phyloP scores from a whole-genome alignment of 1,140 invertebrate genomes.

The Rhyacophila brunnea region DNA sequence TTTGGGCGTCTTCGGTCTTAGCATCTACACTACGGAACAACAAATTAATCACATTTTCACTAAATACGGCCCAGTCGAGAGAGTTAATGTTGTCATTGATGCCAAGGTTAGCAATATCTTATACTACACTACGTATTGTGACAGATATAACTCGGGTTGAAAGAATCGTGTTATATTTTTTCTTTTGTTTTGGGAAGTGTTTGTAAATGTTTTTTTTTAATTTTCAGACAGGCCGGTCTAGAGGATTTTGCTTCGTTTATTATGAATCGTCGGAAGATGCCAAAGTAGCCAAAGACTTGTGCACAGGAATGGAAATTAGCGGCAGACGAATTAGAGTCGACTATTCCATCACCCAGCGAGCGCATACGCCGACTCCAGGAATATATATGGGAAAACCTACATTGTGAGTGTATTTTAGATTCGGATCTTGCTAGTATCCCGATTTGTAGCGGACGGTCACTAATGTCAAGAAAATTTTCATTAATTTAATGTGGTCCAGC shows the following conservation, averaged over 20 bases:
- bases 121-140: not conserved
- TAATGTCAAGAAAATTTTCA: too few relatives aligned
- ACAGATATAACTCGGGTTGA: too few relatives aligned
- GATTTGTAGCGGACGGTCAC: too few relatives aligned
- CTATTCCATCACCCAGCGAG: conserved; percentile 95
- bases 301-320: conserved; percentile 92
- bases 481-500: too few relatives aligned
- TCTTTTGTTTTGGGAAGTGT: too few relatives aligned
- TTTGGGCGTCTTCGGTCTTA: conserved; percentile 92
- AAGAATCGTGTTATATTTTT: too few relatives aligned
- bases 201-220: too few relatives aligned
- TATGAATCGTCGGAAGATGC: conserved; percentile 88
- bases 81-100: conserved; percentile 94
- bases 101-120: conserved; percentile 71
- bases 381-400: conserved; percentile 97
- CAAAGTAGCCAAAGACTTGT: conserved; percentile 90
- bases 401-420: conserved; percentile 49
- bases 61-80: conserved; percentile 88
- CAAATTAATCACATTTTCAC: conserved; percentile 92
- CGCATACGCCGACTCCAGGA: conserved; percentile 96
- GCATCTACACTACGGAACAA: conserved; percentile 87
- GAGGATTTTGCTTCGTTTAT: conserved; percentile 98
- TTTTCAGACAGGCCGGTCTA: conserved; percentile 79
- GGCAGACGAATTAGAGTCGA: conserved; percentile 91
- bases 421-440: too few relatives aligned